These are phyloP conservation scores for Pelochelys cantorii DNA, from an alignment of 2,797 vertebrate species.

Conservation along the genomic window DNA sequence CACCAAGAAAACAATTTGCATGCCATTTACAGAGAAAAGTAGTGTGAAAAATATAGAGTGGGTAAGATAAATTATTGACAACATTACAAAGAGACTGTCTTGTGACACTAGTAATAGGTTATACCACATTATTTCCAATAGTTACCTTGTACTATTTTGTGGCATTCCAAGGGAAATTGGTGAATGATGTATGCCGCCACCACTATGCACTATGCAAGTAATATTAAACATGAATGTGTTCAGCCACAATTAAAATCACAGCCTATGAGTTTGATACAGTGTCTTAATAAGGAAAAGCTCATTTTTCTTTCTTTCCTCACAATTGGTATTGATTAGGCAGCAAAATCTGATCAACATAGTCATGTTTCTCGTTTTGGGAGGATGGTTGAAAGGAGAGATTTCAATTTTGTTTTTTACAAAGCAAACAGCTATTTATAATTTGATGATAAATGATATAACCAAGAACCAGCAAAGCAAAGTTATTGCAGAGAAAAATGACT, in stretches of 20 bases:
- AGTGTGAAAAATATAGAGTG: slow-evolving; percentile 6
- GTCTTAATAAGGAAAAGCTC: slow-evolving; percentile 49
- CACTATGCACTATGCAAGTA: not conserved
- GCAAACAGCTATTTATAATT: slow-evolving; percentile 54
- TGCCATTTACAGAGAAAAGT: slow-evolving; percentile 51
- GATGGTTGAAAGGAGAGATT: slow-evolving; percentile 7
- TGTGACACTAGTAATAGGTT: slow-evolving; percentile 28
- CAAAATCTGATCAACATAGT: slow-evolving; percentile 2
- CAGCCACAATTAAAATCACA: slow-evolving; percentile 60
- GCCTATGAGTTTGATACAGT: slow-evolving; percentile 32
- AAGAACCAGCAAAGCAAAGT: slow-evolving; percentile 56
- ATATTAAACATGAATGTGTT: slow-evolving; percentile 58
- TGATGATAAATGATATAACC: slow-evolving; percentile 32
- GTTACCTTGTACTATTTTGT: not conserved
- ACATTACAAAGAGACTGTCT: not conserved
- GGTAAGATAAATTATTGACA: slow-evolving; percentile 52
- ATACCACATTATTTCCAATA: slow-evolving; percentile 27
- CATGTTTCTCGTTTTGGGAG: not conserved
- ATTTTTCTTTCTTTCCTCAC: slow-evolving; percentile 35
- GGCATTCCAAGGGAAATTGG: slow-evolving; percentile 6
- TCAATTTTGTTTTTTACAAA: slow-evolving; percentile 36
- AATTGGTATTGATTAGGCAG: not conserved
- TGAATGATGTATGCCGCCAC: not conserved
- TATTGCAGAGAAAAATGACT: slow-evolving; percentile 59
- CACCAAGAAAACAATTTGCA: slow-evolving; percentile 49